A percentile compares a stretch with the other conserved stretches of the same genome.
Conservation (phyloP, 1,140 invertebrate species). For the Leptopilina boulardi region DNA sequence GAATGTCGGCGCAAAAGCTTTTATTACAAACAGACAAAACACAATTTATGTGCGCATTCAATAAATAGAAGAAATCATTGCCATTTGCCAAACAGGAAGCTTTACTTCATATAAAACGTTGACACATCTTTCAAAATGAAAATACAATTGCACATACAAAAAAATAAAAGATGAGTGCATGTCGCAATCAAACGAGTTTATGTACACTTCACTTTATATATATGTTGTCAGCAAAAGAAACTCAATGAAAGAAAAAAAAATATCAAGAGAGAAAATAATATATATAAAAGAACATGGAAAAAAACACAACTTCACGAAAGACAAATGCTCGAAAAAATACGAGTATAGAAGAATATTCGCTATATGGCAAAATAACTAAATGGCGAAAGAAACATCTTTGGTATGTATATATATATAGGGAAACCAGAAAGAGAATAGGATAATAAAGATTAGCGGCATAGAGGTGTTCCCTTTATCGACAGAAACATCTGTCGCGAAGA, state of each 20-base stretch:
- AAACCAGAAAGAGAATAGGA: constrained; percentile 13
- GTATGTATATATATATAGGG: too few species aligned
- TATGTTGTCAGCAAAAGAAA: neutral
- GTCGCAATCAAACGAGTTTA: constrained; percentile 22
- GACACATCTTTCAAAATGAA: neutral
- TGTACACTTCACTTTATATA: neutral
- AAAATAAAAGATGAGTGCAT: neutral
- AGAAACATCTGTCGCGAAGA: constrained; percentile 16
- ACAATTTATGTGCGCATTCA: neutral
- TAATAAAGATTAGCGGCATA: constrained; percentile 17
- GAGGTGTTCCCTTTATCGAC: constrained; percentile 3
- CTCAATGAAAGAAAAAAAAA: neutral
- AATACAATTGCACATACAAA: constrained; percentile 2
- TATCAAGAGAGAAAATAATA: neutral
- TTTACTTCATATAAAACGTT: neutral
- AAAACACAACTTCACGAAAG: too few species aligned
- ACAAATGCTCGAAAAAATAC: neutral
- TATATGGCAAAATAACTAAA: neutral
- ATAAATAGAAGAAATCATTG: neutral
- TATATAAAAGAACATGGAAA: neutral
- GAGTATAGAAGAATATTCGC: neutral
- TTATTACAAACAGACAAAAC: constrained; percentile 13
- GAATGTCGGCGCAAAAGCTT: neutral
- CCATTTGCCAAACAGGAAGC: neutral
- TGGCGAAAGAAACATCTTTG: neutral